Conservation (phyloP, 2,113 vertebrate genomes). For the Typhlomys cinereus region DNA sequence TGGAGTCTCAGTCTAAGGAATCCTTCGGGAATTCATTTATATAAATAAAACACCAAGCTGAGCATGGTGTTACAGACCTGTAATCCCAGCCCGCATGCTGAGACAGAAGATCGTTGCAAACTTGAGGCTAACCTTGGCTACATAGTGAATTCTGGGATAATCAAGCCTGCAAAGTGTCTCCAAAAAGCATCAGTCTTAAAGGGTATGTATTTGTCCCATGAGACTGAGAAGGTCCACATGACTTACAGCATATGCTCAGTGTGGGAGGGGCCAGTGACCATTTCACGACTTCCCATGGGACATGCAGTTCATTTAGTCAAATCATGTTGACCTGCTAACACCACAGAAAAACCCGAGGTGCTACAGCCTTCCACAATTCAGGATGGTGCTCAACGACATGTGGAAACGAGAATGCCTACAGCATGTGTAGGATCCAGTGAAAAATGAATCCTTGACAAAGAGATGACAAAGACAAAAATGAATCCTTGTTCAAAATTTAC, state of each 20-base stretch:
- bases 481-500: not conserved
- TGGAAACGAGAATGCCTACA: not conserved
- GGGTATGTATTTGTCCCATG: not conserved
- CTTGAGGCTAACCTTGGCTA: not conserved
- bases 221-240: not conserved
- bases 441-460: too few species aligned
- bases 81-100: not conserved
- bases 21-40: not conserved
- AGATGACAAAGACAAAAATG: too few species aligned
- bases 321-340: too few species aligned
- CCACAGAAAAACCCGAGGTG: too few species aligned
- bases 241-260: not conserved
- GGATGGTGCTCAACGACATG: not conserved
- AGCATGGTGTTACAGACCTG: not conserved
- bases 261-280: not conserved
- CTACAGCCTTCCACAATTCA: not conserved
- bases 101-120: too few species aligned
- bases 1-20: not conserved
- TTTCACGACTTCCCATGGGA: not conserved
- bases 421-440: not conserved
- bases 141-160: not conserved
- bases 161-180: not conserved
- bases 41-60: not conserved
- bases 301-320: not conserved
- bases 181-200: not conserved